A percentile compares a stretch with the other conserved stretches of the same genome.
These are phyloP conservation scores for Balaenoptera acutorostrata DNA, from an alignment of 2,113 vertebrate species.

Conservation along the genomic window DNA sequence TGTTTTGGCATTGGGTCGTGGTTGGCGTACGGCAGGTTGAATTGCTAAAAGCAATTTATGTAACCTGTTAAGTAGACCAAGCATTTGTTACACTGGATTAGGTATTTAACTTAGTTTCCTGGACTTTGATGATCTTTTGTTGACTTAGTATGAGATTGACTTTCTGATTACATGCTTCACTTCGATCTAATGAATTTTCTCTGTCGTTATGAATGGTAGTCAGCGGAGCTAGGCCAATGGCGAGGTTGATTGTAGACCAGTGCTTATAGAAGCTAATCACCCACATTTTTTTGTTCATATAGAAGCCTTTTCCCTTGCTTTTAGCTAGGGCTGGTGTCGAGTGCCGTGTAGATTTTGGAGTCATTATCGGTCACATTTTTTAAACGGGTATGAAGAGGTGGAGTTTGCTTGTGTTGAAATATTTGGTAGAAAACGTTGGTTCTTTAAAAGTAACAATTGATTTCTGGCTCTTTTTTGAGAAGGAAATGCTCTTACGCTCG, in stretches of 20 bases:
- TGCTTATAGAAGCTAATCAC: neutral
- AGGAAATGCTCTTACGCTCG: neutral
- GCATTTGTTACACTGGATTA: neutral
- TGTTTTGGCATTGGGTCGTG: neutral
- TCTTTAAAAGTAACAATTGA: neutral
- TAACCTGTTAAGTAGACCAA: neutral
- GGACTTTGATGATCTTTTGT: neutral
- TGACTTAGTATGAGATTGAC: neutral
- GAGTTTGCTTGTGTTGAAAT: neutral
- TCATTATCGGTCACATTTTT: neutral
- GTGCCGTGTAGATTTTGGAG: neutral
- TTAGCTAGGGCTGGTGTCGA: neutral
- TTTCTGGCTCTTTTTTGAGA: neutral
- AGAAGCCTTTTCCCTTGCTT: conserved; percentile 1
- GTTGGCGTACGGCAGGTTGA: neutral
- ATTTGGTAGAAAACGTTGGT: neutral
- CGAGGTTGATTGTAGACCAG: neutral
- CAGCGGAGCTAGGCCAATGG: neutral
- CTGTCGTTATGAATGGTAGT: neutral
- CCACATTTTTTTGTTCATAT: neutral
- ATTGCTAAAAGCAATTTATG: neutral
- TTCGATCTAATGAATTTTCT: neutral
- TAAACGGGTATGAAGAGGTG: neutral
- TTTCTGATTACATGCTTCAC: neutral
- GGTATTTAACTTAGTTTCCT: neutral